Evolutionary conservation across 92 coral and sea anemone genomes (phyloP).

Genomic region (Siderastrea radians): DNA sequence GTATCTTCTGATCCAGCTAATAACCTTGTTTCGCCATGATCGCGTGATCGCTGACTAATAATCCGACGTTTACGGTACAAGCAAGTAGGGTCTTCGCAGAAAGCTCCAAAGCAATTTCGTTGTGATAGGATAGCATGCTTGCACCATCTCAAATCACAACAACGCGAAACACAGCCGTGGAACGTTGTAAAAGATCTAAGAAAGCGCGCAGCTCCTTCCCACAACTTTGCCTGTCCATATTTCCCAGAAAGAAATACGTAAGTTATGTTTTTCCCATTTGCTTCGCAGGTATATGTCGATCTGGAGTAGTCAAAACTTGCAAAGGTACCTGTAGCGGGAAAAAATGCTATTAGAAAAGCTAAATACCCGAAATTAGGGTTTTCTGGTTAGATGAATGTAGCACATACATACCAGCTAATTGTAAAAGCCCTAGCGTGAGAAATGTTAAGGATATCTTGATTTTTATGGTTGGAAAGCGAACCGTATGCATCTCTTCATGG

Average conservation of each 20-base stretch:
- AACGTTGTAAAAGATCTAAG: constrained; percentile 23
- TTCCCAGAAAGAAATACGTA: neutral
- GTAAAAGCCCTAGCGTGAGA: constrained; percentile 31
- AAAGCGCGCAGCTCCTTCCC: neutral
- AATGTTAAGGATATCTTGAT: constrained; percentile 34
- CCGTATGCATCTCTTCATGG: constrained; percentile 83
- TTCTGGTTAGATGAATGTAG: neutral
- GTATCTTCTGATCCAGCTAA: neutral
- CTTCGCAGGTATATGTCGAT: constrained; percentile 15
- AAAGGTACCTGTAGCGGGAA: constrained; percentile 20
- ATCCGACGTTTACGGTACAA: neutral
- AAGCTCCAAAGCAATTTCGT: constrained; percentile 69
- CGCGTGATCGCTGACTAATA: no score
- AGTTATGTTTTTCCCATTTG: constrained; percentile 9
- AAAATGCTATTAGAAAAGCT: neutral
- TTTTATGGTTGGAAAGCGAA: constrained; percentile 42
- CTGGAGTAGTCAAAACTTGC: constrained; percentile 41
- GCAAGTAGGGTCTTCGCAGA: constrained; percentile 23
- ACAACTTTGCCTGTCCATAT: neutral
- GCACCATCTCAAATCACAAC: constrained; percentile 92
- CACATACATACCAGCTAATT: constrained; percentile 54
- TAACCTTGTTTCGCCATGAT: neutral
- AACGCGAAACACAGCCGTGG: constrained; percentile 71
- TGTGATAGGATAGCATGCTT: constrained; percentile 58
- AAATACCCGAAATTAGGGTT: neutral